Base-by-base conservation (phyloP, 92 coral and sea anemone genomes). In the Phenganax stokvisi region DNA sequence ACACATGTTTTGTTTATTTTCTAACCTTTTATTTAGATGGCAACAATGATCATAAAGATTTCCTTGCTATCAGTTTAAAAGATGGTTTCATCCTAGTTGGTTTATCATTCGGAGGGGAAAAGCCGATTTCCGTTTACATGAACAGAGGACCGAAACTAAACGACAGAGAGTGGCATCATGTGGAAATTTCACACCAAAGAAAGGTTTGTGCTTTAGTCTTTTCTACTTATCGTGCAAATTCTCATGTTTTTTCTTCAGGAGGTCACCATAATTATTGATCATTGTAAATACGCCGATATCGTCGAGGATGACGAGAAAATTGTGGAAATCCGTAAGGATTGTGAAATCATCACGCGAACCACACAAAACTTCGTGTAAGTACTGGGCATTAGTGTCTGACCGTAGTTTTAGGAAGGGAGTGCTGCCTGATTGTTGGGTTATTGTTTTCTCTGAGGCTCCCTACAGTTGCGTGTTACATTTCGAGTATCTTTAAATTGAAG, bases 21-120 rank as follows among this genome's bases (percentile, higher is more conserved):
- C 5, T 37, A 2, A 5, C 5, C 0, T 37, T 37, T 37, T 37
- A 54, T 53, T 74, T 62, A 81, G 89, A 76, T 76, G 89, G 89
- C 4, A 93, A 93, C 85, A 93, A 93, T 82, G 97, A 89, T 58
- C 87, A 86, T 12, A 85, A 87, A 65, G 98, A 93, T 69, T 86
- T 90, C 80, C 63, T 92, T 75, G 98, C 98, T 10, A 69, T 94
- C 60, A 76, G 85, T 69, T 74, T 94, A 52, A 90, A 80, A 1
- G 86, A 89, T 8, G 98, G 98, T 8, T 81, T 80, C 57, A 76
- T 90, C 37, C 84, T 77, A 72, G 87, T 94, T 8, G 89, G 81
- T 80, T 61, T 92, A 66, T 85, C 96, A 17, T 85, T 94, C 12
- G 98, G 98, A 12, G 83, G 83, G 5, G 68, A 79, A 51, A 88